Conservation (phyloP, 2,113 vertebrate species). For the Lepus americanus region DNA sequence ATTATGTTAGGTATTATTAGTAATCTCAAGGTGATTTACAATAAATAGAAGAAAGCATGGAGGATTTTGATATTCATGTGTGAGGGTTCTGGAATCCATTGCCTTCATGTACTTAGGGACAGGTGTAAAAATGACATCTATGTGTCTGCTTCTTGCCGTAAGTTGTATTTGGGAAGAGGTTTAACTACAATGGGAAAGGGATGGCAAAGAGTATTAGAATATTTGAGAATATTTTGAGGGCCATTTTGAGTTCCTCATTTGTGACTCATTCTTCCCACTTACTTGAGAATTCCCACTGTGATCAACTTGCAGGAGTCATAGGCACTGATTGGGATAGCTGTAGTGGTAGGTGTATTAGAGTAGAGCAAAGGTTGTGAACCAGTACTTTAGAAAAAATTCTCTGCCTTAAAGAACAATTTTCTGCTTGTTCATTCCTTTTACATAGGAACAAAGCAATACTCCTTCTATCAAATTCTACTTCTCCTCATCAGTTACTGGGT, state of each 20-base stretch:
- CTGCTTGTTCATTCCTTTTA: not conserved
- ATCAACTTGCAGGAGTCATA: not conserved
- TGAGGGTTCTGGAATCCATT: too few species aligned
- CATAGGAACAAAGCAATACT: not conserved
- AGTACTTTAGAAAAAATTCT: not conserved
- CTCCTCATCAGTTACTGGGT: not conserved
- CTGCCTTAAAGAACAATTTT: not conserved
- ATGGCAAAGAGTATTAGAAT: not conserved
- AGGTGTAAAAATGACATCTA: not conserved
- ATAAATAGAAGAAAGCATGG: too few species aligned
- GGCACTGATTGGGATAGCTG: not conserved
- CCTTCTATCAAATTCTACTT: not conserved
- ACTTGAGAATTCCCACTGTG: not conserved
- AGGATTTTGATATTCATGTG: too few species aligned
- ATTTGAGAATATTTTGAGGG: not conserved
- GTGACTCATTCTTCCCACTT: not conserved
- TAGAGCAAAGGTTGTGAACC: conserved; percentile 25
- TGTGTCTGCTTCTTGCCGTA: not conserved
- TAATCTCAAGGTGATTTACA: too few species aligned
- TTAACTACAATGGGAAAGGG: not conserved
- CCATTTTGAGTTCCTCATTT: conserved; percentile 26
- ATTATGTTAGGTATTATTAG: too few species aligned
- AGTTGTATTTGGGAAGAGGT: not conserved
- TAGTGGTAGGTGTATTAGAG: not conserved
- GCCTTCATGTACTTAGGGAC: too few species aligned